Evolutionary conservation across 2,797 vertebrate genomes (phyloP).

Genomic region (Halcyon chelicuti): DNA sequence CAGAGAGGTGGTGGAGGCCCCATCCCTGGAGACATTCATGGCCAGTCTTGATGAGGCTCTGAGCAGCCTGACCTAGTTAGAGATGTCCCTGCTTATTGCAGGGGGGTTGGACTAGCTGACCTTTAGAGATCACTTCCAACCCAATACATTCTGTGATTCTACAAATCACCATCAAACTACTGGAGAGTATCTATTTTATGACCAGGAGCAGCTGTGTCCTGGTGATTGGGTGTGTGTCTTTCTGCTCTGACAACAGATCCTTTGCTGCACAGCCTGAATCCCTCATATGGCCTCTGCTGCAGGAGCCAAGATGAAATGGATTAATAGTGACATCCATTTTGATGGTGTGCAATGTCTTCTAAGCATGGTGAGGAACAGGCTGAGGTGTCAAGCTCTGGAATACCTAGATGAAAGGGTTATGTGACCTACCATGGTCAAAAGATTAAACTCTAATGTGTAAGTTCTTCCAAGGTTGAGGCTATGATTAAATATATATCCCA

Average conservation of each 20-base stretch:
- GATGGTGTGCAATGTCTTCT: background rate
- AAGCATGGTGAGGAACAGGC: background rate
- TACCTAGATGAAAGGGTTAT: background rate
- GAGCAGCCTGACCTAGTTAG: too few relatives aligned
- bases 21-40: too few relatives aligned
- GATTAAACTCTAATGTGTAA: background rate
- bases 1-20: too few relatives aligned
- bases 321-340: background rate
- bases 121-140: too few relatives aligned
- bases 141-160: too few relatives aligned
- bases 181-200: background rate
- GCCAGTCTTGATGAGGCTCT: too few relatives aligned
- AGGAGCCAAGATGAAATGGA: background rate
- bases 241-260: rapidly evolving
- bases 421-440: background rate
- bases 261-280: background rate
- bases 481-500: background rate
- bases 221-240: rapidly evolving
- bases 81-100: too few relatives aligned
- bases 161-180: background rate
- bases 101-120: too few relatives aligned
- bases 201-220: background rate
- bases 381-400: background rate
- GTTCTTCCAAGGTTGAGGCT: background rate
- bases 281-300: background rate